These are phyloP conservation scores for Seira ritae DNA, from an alignment of 2,888 invertebrate genomes.

Conservation along the genomic window DNA sequence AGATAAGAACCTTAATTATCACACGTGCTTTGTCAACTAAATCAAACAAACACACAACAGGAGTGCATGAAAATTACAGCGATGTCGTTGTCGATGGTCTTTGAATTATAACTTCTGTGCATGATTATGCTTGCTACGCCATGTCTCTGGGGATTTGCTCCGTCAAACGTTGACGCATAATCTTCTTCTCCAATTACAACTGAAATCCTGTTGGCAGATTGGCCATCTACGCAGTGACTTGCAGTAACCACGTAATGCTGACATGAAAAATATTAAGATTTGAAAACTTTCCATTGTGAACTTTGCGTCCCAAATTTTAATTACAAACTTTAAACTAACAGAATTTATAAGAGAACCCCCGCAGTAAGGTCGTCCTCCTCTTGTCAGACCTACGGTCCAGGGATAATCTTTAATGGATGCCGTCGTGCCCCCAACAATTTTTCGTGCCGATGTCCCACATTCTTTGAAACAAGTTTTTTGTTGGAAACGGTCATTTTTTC, in stretches of 20 bases:
- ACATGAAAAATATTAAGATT: neutral
- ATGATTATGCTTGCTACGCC: conserved; percentile 64
- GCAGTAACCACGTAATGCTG: conserved; percentile 65
- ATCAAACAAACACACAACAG: no score
- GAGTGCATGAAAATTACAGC: conserved; percentile 51
- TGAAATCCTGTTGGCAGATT: conserved; percentile 62
- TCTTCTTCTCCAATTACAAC: conserved; percentile 72
- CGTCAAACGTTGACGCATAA: conserved; percentile 54
- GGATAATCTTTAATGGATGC: conserved; percentile 67
- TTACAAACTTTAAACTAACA: conserved; percentile 16
- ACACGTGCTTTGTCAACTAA: no score
- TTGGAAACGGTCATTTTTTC: neutral
- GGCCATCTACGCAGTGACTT: conserved; percentile 71
- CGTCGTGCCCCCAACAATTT: conserved; percentile 67
- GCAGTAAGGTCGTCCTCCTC: conserved; percentile 66
- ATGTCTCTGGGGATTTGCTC: conserved; percentile 55
- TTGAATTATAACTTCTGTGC: conserved; percentile 69
- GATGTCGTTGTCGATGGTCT: conserved; percentile 69
- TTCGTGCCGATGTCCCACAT: conserved; percentile 55
- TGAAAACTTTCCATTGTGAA: no score
- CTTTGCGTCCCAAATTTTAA: neutral
- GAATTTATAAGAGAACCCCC: conserved; percentile 67
- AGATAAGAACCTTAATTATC: no score
- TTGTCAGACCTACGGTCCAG: conserved; percentile 67
- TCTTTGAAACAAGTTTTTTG: conserved; percentile 31